phyloP scores from a whole-genome alignment of 1,140 invertebrate species.

The silkworm (Bombyx mori) region ASM3026992v2 NC_085129.1:6689501-6690000 shows the following conservation, averaged over 20 bases:
- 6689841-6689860: constrained; percentile 51
- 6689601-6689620: no score
- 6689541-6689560: no score
- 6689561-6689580: no score
- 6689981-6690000: no score
- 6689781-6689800: constrained; percentile 41
- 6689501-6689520: no score
- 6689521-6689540: no score
- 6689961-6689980: no score
- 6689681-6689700: constrained; percentile 41
- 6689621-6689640: no score
- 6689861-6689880: constrained; percentile 20
- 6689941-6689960: no score
- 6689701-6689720: constrained; percentile 51
- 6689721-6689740: constrained; percentile 39
- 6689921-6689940: not conserved
- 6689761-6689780: constrained; percentile 15
- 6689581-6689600: no score
- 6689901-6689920: no score
- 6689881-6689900: not conserved
- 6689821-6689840: constrained; percentile 19
- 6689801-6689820: no score
- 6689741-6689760: constrained; percentile 24
- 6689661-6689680: constrained; percentile 15
- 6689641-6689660: not conserved